Evolutionary conservation across 2,113 vertebrate species (phyloP).

Genomic region (Numida meleagris): DNA sequence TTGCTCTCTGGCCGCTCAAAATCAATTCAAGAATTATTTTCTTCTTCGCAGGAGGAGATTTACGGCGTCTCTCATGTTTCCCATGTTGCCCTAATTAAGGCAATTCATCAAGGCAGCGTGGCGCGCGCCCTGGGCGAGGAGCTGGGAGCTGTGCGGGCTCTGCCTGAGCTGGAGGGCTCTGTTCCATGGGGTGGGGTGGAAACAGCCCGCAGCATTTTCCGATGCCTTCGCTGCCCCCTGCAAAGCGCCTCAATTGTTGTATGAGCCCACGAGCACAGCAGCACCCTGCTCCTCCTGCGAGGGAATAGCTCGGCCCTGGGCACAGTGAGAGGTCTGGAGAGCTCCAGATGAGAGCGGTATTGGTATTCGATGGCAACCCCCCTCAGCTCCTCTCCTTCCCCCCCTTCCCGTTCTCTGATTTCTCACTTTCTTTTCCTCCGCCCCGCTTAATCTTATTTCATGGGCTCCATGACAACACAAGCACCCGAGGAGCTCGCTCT

Average conservation of each 20-base stretch:
- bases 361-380: background rate
- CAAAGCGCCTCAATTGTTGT: background rate
- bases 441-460: conserved; percentile 4
- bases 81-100: background rate
- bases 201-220: background rate
- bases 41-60: background rate
- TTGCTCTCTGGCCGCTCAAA: background rate
- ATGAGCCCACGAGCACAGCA: background rate
- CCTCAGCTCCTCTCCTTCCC: background rate
- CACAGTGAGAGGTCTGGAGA: background rate
- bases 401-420: background rate
- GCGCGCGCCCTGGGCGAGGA: background rate
- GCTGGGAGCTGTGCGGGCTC: rapidly evolving
- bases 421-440: background rate
- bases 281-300: rapidly evolving
- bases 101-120: background rate
- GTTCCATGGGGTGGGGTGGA: rapidly evolving
- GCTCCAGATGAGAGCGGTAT: background rate
- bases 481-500: background rate
- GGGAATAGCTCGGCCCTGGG: rapidly evolving
- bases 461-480: conserved; percentile 42
- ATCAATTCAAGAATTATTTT: background rate
- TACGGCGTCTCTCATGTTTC: background rate
- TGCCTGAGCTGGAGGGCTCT: background rate
- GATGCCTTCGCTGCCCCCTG: background rate